These are phyloP conservation scores for Zapornia atra DNA, from an alignment of 2,113 vertebrate genomes.

Conservation along the genomic window DNA sequence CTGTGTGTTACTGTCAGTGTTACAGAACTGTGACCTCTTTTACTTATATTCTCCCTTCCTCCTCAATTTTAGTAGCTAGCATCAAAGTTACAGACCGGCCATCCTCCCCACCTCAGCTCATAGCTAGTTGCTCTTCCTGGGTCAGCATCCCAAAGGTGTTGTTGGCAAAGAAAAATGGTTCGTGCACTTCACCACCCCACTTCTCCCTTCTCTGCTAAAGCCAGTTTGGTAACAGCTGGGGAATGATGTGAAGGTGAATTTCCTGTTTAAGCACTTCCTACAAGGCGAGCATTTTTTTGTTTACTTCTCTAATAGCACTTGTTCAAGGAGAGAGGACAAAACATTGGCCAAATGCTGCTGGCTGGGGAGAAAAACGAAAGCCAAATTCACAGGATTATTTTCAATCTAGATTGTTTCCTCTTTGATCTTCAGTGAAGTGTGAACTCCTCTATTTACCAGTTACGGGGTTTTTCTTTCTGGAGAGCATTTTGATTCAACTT, in stretches of 20 bases:
- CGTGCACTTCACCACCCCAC: neutral
- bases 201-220: neutral
- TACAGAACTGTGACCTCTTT: conserved; percentile 70
- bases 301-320: conserved; percentile 30
- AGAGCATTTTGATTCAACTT: neutral
- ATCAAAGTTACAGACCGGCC: neutral
- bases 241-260: conserved; percentile 9
- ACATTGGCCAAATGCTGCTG: neutral
- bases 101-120: neutral
- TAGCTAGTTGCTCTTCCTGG: conserved; percentile 20
- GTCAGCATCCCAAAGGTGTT: neutral
- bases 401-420: neutral
- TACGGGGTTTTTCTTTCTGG: neutral
- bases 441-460: conserved; percentile 32
- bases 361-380: neutral
- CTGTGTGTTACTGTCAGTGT: conserved; percentile 76
- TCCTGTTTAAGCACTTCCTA: conserved; percentile 60
- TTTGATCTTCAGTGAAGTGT: conserved; percentile 4
- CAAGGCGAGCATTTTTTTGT: neutral
- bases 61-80: conserved; percentile 44
- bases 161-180: neutral
- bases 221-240: neutral
- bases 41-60: conserved; percentile 29
- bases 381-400: conserved; percentile 4
- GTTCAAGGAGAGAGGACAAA: neutral